Evolutionary conservation across 2,888 invertebrate species (phyloP).

Genomic region (Drosophila nr. perissopoda): DNA sequence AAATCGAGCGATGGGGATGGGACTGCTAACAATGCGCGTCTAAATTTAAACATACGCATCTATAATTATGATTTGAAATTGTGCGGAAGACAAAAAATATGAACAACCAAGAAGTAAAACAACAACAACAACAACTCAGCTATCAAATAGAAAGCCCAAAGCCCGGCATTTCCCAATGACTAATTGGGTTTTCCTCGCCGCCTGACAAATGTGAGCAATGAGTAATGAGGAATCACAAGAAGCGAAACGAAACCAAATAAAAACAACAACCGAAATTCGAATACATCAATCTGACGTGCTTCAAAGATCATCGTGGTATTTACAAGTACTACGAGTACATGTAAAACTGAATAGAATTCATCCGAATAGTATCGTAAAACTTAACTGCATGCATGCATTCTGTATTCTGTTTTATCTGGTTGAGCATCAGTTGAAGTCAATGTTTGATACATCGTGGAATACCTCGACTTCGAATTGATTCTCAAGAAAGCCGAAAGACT

Average conservation of each 20-base stretch:
- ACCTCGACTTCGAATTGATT: background rate
- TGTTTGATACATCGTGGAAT: background rate
- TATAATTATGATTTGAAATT: slow-evolving; percentile 60
- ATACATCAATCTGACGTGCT: slow-evolving; percentile 5
- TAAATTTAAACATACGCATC: slow-evolving; percentile 48
- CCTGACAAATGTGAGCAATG: slow-evolving; percentile 56
- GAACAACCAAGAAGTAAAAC: slow-evolving; percentile 32
- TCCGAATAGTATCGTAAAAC: slow-evolving; percentile 15
- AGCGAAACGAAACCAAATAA: slow-evolving; percentile 1
- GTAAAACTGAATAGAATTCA: slow-evolving; percentile 6
- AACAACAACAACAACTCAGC: slow-evolving; percentile 28
- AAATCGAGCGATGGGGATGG: slow-evolving; percentile 4
- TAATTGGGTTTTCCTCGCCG: slow-evolving; percentile 79
- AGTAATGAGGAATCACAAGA: slow-evolving; percentile 48
- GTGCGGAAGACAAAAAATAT: slow-evolving; percentile 52
- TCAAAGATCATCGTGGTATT: background rate
- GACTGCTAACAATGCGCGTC: slow-evolving; percentile 39
- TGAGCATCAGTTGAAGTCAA: background rate
- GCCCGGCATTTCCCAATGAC: slow-evolving; percentile 60
- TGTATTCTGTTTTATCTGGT: slow-evolving; percentile 4
- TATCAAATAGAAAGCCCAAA: slow-evolving; percentile 34
- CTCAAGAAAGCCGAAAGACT: background rate
- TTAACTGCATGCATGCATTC: background rate
- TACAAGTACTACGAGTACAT: background rate
- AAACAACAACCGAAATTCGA: background rate